phyloP scores from a whole-genome alignment of 2,888 invertebrate genomes.

The Synergus laeviventris region DNA sequence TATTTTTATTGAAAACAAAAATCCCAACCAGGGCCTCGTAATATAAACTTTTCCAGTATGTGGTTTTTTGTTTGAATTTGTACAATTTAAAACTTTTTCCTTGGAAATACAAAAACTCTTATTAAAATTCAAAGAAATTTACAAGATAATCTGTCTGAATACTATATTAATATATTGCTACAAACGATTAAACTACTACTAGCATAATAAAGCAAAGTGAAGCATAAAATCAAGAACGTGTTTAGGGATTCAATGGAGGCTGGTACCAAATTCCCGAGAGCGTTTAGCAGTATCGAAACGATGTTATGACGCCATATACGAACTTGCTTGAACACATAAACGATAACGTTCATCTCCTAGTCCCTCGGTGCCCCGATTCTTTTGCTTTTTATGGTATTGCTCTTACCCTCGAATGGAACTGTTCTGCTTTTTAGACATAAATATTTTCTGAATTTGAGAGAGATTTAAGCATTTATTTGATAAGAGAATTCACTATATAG shows the following conservation, averaged over 20 bases:
- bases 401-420: not conserved
- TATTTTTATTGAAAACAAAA: too few relatives aligned
- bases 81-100: too few relatives aligned
- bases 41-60: too few relatives aligned
- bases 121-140: not conserved
- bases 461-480: too few relatives aligned
- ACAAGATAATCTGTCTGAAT: not conserved
- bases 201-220: not conserved
- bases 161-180: not conserved
- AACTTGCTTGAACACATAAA: not conserved
- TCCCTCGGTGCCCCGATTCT: conserved; percentile 1
- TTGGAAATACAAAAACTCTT: too few relatives aligned
- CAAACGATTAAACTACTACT: not conserved
- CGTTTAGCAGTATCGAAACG: not conserved
- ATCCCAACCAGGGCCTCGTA: too few relatives aligned
- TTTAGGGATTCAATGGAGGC: not conserved
- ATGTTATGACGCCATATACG: not conserved
- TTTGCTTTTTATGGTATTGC: not conserved
- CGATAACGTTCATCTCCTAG: conserved; percentile 6
- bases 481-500: too few relatives aligned
- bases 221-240: not conserved
- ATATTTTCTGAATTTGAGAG: not conserved
- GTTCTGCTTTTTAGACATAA: not conserved
- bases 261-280: not conserved
- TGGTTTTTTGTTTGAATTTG: too few relatives aligned